Base-by-base conservation (phyloP, 2,113 vertebrate genomes). In the Atlantisia rogersi region DNA sequence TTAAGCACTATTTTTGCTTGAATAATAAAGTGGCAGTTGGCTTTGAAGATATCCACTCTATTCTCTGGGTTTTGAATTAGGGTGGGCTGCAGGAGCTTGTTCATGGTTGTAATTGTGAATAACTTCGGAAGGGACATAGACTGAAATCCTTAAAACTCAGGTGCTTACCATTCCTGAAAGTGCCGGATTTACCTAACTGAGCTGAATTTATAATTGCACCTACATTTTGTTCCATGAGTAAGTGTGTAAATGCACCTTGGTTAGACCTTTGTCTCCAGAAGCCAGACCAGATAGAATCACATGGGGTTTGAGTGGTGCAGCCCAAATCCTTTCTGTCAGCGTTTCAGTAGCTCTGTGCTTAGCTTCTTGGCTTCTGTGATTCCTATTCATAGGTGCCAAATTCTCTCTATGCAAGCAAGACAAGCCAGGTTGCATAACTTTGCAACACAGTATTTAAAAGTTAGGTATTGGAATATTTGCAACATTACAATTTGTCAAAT, bases 341-440 rank as follows among this genome's bases (percentile, higher is more conserved):
- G n/a, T 88, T 92, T 90, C 80, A 84, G 56, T 56, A 60, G 32
- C 52, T 77, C 44, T 68, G 26, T 55, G 11, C 53, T 79, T 91
- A 58, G 24, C 26, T 86, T 88, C 12, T 90, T 95, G 53, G 80
- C 48, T 88, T 91, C 65, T 44, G 14, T 71, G 65, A 71, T 81
- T 90, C 75, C 39, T 88, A 3, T 71, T 75, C 26, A 29, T 10
- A 75, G 15, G 3, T 82, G 65, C 76, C 89, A 95, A 64, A 64
- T 91, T 88, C 48, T 69, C 63, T 85, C 52, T 67, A 11, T 53
- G 44, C 31, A 70, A 86, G 59, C 31, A 76, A 93, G 59, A 70
- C 28, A 90, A 83, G 56, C 60, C 80, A 95, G 69, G n/a, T 80
- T 83, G 52, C 52, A 46, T 78, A 92, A 77, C 86, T 88, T 73